Evolutionary conservation across 2,113 vertebrate species (phyloP).

Genomic region (Saccopteryx leptura): DNA sequence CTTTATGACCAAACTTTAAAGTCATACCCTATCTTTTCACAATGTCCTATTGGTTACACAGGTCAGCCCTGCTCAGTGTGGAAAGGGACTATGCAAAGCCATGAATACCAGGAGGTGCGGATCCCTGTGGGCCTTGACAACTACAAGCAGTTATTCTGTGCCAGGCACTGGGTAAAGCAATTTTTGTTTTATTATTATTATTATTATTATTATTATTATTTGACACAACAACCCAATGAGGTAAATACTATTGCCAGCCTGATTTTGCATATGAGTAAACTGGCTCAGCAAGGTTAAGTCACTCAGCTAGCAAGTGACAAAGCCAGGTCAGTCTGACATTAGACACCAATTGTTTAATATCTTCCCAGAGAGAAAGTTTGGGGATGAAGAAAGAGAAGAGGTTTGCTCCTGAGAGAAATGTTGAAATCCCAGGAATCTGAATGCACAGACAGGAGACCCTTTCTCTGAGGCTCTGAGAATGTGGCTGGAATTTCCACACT

Average conservation of each 20-base stretch:
- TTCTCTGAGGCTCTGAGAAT: not conserved
- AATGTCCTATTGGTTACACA: no score
- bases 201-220: not conserved
- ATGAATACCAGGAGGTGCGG: not conserved
- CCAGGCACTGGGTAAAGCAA: not conserved
- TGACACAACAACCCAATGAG: not conserved
- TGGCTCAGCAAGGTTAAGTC: not conserved
- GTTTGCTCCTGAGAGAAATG: not conserved
- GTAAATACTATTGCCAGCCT: not conserved
- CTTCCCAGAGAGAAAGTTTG: not conserved
- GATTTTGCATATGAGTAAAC: not conserved
- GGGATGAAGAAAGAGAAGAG: not conserved
- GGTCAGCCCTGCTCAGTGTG: no score
- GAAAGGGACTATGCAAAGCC: no score
- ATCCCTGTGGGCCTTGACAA: not conserved
- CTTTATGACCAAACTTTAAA: not conserved
- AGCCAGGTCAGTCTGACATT: not conserved
- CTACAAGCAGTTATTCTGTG: not conserved
- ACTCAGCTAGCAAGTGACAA: not conserved
- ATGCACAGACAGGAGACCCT: not conserved
- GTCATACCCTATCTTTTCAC: not conserved
- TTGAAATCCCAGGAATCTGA: not conserved
- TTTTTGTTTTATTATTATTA: not conserved
- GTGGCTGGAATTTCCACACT: not conserved
- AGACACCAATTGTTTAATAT: not conserved